Evolutionary conservation across 1,140 invertebrate species (phyloP).

Genomic region (Bombus affinis): DNA sequence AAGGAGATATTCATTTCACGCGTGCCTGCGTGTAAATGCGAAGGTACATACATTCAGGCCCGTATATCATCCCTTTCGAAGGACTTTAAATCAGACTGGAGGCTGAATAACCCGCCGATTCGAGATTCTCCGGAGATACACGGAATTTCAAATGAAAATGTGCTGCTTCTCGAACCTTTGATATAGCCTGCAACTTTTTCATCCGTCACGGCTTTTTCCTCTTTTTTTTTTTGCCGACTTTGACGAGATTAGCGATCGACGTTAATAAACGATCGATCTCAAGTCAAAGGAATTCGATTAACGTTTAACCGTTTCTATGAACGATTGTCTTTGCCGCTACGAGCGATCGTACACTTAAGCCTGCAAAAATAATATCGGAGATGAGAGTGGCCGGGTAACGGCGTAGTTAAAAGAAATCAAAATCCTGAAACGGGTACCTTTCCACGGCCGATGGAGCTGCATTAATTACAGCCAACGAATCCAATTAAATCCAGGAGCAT

Average conservation of each 20-base stretch:
- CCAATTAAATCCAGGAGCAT: slow-evolving; percentile 72
- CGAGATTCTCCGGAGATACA: neutral
- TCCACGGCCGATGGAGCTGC: slow-evolving; percentile 17
- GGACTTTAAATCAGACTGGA: slow-evolving; percentile 53
- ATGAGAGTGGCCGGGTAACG: too few relatives aligned
- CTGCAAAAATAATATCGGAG: too few relatives aligned
- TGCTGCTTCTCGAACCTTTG: slow-evolving; percentile 31
- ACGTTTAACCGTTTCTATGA: neutral
- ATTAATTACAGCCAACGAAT: slow-evolving; percentile 72
- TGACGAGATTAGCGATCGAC: neutral
- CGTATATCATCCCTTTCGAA: slow-evolving; percentile 60
- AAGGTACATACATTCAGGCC: slow-evolving; percentile 9
- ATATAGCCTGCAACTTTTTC: neutral
- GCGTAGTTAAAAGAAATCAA: neutral
- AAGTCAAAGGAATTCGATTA: neutral
- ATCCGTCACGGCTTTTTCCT: neutral
- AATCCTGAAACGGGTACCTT: slow-evolving; percentile 9
- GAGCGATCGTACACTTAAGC: too few relatives aligned
- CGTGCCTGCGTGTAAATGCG: slow-evolving; percentile 52
- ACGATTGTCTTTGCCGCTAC: neutral
- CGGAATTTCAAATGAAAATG: slow-evolving; percentile 55
- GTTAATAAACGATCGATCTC: slow-evolving; percentile 6
- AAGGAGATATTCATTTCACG: slow-evolving; percentile 57
- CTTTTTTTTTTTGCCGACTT: neutral
- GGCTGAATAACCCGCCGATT: slow-evolving; percentile 42